Base-by-base conservation (phyloP, 2,113 vertebrate species). In the Eira barbara region DNA sequence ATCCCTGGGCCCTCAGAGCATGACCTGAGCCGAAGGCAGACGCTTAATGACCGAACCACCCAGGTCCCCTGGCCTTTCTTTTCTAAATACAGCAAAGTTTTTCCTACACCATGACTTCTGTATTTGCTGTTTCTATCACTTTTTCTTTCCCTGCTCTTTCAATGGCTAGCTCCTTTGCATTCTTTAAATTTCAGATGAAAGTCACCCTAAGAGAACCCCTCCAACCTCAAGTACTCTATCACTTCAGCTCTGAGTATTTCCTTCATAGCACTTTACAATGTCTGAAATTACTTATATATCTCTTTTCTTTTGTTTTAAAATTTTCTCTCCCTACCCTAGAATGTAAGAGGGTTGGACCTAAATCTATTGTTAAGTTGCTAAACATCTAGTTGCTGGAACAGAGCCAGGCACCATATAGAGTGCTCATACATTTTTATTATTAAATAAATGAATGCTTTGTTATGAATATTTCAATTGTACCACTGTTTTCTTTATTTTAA, bases 401-500 rank as follows among this genome's bases (percentile, higher is more conserved):
- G 27, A 61, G 4, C 12, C 10, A 80, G 67, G 29, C 27, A 80
- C 34, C 34, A 31, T 55, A 45, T 27, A 79, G 27, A 80, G 25
- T 45, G 6, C 63, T 21, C 76, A 0, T 82, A 81, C 12, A 9
- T 83, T 7, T 69, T 27, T 82, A 18, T 79, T 87, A 8, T 85
- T 96, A 31, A 81, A 69, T 80, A 93, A 83, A 42, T 88, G 67
- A 79, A 69, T 94, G 15, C 39, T 79, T 85, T 69, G 18, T 73
- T 78, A n/a, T 39, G 79, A 84, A 39, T 88, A 89, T 73, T 76
- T 94, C 42, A n/a, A 3, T 95, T 67, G 13, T 94, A 92, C 91
- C 91, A 90, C 15, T 95, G 29, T 95, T 97, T 96, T 84, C 80
- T 95, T 82, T 95, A 36, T 94, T 97, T 97, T 89, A 45, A 87